phyloP scores from a whole-genome alignment of 2,113 vertebrate species.

The Coptodon rendalli region DNA sequence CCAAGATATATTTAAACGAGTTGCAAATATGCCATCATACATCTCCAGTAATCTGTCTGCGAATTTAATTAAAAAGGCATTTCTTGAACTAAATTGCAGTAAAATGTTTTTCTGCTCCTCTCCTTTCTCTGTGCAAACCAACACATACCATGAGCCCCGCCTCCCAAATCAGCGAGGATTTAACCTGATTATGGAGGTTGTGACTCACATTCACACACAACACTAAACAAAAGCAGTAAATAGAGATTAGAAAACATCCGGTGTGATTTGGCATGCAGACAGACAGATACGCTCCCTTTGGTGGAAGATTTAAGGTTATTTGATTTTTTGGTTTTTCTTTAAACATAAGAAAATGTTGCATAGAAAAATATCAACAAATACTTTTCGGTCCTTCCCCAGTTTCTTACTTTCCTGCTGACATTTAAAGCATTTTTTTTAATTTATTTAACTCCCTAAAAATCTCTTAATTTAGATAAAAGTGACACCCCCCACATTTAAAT shows the following conservation, averaged over 20 bases:
- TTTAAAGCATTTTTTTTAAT: background rate
- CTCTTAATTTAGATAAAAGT: background rate
- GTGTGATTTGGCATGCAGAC: background rate
- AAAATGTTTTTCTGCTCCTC: background rate
- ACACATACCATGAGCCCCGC: background rate
- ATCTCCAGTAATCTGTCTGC: background rate
- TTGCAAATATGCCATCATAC: background rate
- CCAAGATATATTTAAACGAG: background rate
- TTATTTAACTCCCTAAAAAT: background rate
- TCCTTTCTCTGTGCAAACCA: background rate
- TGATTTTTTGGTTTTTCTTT: rapidly evolving
- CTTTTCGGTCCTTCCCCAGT: background rate
- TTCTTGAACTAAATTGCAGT: background rate
- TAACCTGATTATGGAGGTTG: conserved; percentile 9
- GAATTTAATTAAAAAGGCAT: rapidly evolving
- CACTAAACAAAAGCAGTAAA: conserved; percentile 10
- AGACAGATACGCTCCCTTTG: background rate
- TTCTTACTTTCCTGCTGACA: background rate
- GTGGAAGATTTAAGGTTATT: rapidly evolving
- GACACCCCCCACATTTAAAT: background rate
- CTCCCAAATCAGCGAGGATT: background rate
- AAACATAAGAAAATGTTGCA: background rate
- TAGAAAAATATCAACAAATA: background rate
- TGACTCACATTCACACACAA: background rate
- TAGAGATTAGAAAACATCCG: background rate